Evolutionary conservation across 2,113 vertebrate genomes (phyloP).

Genomic region (Callopanchax toddi): DNA sequence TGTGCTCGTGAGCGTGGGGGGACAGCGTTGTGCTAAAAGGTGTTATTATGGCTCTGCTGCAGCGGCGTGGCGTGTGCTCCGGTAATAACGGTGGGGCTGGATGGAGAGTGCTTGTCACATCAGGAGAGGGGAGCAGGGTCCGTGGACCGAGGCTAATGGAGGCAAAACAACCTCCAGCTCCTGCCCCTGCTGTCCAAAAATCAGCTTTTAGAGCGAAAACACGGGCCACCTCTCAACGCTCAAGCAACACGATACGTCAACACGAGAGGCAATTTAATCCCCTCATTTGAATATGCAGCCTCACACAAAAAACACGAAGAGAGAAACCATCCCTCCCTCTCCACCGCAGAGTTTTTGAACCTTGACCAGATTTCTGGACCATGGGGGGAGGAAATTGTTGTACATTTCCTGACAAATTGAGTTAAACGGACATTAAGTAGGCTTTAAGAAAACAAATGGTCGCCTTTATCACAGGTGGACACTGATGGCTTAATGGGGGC

Average conservation of each 20-base stretch:
- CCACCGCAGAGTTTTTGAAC: constrained; percentile 85
- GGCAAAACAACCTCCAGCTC: constrained; percentile 66
- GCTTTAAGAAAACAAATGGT: constrained; percentile 99
- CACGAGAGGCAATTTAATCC: constrained; percentile 72
- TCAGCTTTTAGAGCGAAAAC: constrained; percentile 74
- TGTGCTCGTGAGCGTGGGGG: constrained; percentile 43
- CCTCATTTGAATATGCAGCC: constrained; percentile 91
- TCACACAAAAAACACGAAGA: not conserved
- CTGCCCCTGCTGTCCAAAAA: constrained; percentile 73
- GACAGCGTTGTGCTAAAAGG: constrained; percentile 68
- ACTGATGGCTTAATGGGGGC: constrained; percentile 97
- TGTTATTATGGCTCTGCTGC: constrained; percentile 66
- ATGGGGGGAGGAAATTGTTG: constrained; percentile 94
- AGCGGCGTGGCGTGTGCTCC: constrained; percentile 20
- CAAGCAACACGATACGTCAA: constrained; percentile 67
- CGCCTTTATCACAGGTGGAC: constrained; percentile 99
- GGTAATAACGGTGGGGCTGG: constrained; percentile 60
- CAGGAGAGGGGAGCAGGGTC: constrained; percentile 68
- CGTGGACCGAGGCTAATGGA: constrained; percentile 75
- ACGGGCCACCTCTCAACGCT: constrained; percentile 62
- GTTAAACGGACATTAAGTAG: constrained; percentile 99
- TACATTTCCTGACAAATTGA: constrained; percentile 99
- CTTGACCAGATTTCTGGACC: constrained; percentile 95
- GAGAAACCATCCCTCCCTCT: not conserved
- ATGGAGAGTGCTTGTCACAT: constrained; percentile 70